These are phyloP conservation scores for Mnemiopsis leidyi DNA, from an alignment of 37 sponge, comb jelly and placozoan species.

Conservation along the genomic window DNA sequence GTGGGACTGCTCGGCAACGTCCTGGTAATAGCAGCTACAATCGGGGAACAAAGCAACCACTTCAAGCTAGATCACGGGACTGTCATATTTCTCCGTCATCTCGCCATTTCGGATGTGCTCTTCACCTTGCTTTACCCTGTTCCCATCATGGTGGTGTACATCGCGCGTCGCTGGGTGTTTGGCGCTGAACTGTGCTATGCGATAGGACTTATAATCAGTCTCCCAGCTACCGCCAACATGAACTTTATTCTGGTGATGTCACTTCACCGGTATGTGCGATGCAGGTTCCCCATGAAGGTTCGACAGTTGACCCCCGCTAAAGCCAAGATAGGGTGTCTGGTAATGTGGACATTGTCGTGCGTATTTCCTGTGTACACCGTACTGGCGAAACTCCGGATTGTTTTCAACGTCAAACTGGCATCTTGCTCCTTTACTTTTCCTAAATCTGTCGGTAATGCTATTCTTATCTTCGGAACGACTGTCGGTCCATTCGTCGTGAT, in stretches of 20 bases:
- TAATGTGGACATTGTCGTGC: background rate
- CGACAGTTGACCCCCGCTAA: background rate
- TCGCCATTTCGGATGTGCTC: conserved; percentile 43
- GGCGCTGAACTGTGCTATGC: background rate
- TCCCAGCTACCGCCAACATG: conserved; percentile 31
- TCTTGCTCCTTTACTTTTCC: conserved; percentile 31
- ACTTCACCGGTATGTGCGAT: conserved; percentile 23
- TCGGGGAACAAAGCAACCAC: background rate
- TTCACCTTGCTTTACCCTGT: conserved; percentile 22
- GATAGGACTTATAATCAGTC: background rate
- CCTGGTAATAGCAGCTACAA: conserved; percentile 47
- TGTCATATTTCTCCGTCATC: conserved; percentile 22
- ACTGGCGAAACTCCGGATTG: background rate
- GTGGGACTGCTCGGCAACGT: conserved; percentile 45
- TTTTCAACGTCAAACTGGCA: background rate
- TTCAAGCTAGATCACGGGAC: conserved; percentile 43
- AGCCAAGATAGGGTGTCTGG: background rate
- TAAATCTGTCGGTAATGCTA: background rate
- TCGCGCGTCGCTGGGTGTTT: conserved; percentile 16
- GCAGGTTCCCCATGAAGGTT: conserved; percentile 45
- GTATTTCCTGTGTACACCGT: conserved; percentile 18
- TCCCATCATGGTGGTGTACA: background rate
- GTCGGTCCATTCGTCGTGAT: conserved; percentile 31
- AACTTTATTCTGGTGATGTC: conserved; percentile 60
- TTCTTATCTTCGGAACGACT: conserved; percentile 8